A percentile compares a stretch with the other conserved stretches of the same genome.
These are phyloP conservation scores for Seira ritae DNA, from an alignment of 2,888 invertebrate species.

Conservation along the genomic window DNA sequence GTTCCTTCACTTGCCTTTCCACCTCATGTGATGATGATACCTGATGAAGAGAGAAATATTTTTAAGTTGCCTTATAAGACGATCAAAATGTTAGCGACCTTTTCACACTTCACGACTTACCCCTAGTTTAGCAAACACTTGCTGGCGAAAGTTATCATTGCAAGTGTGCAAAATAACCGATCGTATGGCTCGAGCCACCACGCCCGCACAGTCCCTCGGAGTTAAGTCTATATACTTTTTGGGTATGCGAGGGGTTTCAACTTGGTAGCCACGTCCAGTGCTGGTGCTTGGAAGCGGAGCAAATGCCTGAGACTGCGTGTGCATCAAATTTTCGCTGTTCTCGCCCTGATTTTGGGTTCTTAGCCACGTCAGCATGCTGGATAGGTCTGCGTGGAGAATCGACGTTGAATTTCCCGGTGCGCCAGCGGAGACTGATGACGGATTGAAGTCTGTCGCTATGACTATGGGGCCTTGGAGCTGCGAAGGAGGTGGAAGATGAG, in stretches of 20 bases:
- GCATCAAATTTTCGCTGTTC: not conserved
- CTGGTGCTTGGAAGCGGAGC: not conserved
- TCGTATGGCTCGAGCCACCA: conserved; percentile 53
- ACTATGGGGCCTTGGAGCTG: not conserved
- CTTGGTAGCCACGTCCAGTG: not conserved
- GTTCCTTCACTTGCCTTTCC: not conserved
- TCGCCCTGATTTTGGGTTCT: not conserved
- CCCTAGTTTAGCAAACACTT: conserved; percentile 44
- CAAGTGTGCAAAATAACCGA: conserved; percentile 46
- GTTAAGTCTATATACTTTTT: conserved; percentile 47
- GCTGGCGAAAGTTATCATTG: conserved; percentile 61
- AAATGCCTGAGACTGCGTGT: not conserved
- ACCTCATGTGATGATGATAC: not conserved
- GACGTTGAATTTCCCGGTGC: conserved; percentile 7
- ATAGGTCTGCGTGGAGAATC: conserved; percentile 36
- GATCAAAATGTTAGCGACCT: not conserved
- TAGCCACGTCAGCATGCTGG: conserved; percentile 38
- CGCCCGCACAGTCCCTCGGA: conserved; percentile 31
- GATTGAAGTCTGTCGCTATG: not conserved
- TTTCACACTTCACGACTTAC: conserved; percentile 18
- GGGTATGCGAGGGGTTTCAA: conserved; percentile 24
- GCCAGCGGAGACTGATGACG: not conserved
- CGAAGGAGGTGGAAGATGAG: not conserved
- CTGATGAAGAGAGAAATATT: not conserved
- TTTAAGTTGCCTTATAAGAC: not conserved